Evolutionary conservation across 2,797 vertebrate species (phyloP).

Genomic region (Pipistrellus kuhlii): DNA sequence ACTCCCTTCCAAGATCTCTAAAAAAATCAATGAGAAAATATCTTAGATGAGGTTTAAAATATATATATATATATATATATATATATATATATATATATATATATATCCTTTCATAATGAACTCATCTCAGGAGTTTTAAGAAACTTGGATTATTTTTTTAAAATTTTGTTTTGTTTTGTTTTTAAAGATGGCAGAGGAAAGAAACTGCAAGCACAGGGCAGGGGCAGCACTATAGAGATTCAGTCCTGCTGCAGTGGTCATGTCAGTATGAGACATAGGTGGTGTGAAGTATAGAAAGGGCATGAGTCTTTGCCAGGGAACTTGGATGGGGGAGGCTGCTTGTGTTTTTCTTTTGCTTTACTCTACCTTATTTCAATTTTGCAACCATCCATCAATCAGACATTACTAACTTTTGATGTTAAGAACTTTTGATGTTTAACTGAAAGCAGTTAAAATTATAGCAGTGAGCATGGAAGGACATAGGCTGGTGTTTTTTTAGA

Average conservation of each 20-base stretch:
- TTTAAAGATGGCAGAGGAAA: neutral
- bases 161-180: neutral
- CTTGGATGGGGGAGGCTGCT: neutral
- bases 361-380: neutral
- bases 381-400: fast-evolving
- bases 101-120: neutral
- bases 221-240: neutral
- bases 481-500: neutral
- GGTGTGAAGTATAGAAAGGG: fast-evolving
- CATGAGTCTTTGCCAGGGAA: neutral
- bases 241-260: neutral
- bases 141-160: neutral
- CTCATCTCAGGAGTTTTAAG: neutral
- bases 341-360: neutral
- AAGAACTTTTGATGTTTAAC: neutral
- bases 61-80: too few species aligned
- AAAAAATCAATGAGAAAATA: too few species aligned
- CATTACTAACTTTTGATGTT: neutral
- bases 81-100: too few species aligned
- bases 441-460: neutral
- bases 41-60: too few species aligned
- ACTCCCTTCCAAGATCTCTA: too few species aligned
- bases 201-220: neutral
- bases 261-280: neutral
- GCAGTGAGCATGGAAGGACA: neutral